Evolutionary conservation across 2,888 invertebrate genomes (phyloP).

Genomic region (Lypha dubia): DNA sequence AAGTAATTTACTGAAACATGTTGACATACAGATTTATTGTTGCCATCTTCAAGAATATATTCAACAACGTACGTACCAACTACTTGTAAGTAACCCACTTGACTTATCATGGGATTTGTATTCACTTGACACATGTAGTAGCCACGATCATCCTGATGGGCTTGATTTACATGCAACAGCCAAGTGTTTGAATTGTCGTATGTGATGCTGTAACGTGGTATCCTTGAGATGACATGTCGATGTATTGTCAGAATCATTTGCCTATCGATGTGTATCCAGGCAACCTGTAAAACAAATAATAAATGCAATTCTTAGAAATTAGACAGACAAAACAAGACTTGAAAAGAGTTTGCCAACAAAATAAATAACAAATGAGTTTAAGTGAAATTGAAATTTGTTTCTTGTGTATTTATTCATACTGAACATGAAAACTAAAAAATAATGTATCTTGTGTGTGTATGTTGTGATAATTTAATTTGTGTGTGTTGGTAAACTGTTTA

Average conservation of each 20-base stretch:
- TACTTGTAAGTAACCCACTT: conserved; percentile 96
- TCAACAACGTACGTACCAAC: conserved; percentile 88
- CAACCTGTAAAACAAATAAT: conserved; percentile 87
- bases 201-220: conserved; percentile 95
- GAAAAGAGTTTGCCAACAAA: background rate
- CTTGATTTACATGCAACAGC: conserved; percentile 94
- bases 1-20: conserved; percentile 21
- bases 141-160: conserved; percentile 95
- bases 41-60: too few relatives aligned
- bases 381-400: too few relatives aligned
- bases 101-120: conserved; percentile 97
- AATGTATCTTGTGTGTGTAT: too few relatives aligned
- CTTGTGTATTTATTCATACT: too few relatives aligned
- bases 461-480: too few relatives aligned
- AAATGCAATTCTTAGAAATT: conserved; percentile 4
- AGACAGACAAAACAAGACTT: background rate
- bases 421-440: too few relatives aligned
- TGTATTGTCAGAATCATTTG: conserved; percentile 97
- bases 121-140: conserved; percentile 88
- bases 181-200: conserved; percentile 96
- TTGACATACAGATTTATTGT: conserved; percentile 15
- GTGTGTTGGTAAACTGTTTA: too few relatives aligned
- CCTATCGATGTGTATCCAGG: conserved; percentile 97
- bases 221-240: conserved; percentile 94
- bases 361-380: too few relatives aligned